phyloP scores from a whole-genome alignment of 2,888 invertebrate genomes.

The Agonopterix alstromeriana region DNA sequence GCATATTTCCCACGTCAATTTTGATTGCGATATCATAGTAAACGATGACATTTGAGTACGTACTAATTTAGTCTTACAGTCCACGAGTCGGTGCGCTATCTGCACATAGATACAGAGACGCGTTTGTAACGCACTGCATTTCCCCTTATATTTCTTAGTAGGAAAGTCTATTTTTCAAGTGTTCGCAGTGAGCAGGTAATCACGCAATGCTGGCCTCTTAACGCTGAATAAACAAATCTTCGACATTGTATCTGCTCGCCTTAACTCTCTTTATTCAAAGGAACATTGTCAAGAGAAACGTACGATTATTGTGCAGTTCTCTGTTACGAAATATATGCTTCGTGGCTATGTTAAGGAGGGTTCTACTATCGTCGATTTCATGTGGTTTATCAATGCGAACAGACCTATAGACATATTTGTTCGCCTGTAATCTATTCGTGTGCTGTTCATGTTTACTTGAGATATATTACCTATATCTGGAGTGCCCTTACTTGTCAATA shows the following conservation, averaged over 20 bases:
- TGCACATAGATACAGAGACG: constrained; percentile 40
- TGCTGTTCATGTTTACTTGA: constrained; percentile 34
- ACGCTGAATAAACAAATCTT: constrained; percentile 68
- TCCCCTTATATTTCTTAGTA: constrained; percentile 37
- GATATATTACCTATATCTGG: background rate
- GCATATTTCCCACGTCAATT: constrained; percentile 73
- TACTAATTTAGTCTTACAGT: constrained; percentile 59
- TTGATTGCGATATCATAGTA: constrained; percentile 72
- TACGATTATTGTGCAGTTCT: constrained; percentile 71
- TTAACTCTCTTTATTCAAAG: constrained; percentile 73
- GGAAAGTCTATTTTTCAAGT: constrained; percentile 50
- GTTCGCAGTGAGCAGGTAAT: constrained; percentile 36
- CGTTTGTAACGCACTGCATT: constrained; percentile 28
- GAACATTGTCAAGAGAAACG: constrained; percentile 72
- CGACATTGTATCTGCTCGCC: constrained; percentile 69
- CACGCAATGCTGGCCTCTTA: constrained; percentile 58
- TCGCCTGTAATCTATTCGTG: constrained; percentile 46
- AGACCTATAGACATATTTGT: constrained; percentile 59
- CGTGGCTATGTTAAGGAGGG: constrained; percentile 54
- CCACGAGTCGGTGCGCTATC: constrained; percentile 44
- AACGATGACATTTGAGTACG: constrained; percentile 66
- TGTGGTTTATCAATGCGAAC: constrained; percentile 66
- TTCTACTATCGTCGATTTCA: constrained; percentile 61
- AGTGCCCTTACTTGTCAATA: background rate
- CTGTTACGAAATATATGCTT: constrained; percentile 69